phyloP scores from a whole-genome alignment of 2,888 invertebrate genomes.

The Nebria salina region DNA sequence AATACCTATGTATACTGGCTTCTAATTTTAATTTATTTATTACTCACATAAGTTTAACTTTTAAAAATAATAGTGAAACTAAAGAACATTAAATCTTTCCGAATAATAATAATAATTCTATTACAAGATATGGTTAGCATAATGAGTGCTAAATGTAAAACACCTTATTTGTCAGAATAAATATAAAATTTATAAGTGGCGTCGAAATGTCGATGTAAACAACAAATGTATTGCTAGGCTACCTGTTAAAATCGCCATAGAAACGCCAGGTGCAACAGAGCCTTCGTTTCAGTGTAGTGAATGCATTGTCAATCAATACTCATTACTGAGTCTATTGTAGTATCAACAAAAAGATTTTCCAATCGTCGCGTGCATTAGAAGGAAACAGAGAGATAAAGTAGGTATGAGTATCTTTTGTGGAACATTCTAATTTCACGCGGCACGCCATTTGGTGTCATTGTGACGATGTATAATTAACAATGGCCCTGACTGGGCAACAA shows the following conservation, averaged over 20 bases:
- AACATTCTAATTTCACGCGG: conserved; percentile 42
- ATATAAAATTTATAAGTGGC: too few relatives aligned
- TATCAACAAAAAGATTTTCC: conserved; percentile 10
- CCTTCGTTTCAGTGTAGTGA: background rate
- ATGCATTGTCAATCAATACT: conserved; percentile 32
- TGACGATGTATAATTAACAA: conserved; percentile 43
- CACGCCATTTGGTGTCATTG: conserved; percentile 39
- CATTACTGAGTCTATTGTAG: conserved; percentile 29
- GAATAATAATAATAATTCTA: too few relatives aligned
- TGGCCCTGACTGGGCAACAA: conserved; percentile 33
- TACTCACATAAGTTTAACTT: too few relatives aligned
- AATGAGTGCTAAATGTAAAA: too few relatives aligned
- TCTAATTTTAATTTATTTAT: too few relatives aligned
- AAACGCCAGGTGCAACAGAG: background rate
- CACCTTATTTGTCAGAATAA: too few relatives aligned
- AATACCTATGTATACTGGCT: too few relatives aligned
- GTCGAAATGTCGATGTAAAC: too few relatives aligned
- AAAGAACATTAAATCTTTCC: too few relatives aligned
- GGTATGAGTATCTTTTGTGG: conserved; percentile 29
- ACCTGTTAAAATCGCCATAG: background rate
- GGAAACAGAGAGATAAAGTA: background rate
- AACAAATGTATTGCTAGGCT: too few relatives aligned
- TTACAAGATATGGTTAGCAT: too few relatives aligned
- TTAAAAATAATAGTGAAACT: too few relatives aligned
- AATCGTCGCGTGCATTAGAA: background rate